phyloP scores from a whole-genome alignment of 2,113 vertebrate species.

The Halcyon malimbica region DNA sequence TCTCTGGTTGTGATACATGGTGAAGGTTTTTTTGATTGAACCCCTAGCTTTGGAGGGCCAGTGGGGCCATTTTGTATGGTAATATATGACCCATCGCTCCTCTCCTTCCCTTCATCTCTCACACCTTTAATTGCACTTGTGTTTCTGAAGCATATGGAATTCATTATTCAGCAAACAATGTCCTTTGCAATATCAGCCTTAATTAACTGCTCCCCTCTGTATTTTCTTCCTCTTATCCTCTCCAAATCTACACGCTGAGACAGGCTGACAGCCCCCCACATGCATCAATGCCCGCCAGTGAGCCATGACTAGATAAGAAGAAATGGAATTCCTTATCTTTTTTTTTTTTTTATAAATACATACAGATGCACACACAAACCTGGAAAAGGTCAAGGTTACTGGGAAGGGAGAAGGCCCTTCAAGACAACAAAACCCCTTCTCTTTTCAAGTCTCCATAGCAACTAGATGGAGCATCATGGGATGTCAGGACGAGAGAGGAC shows the following conservation, averaged over 20 bases:
- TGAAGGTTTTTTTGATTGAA: neutral
- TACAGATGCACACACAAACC: neutral
- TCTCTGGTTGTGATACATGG: neutral
- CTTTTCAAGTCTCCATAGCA: conserved; percentile 76
- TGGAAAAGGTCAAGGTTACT: conserved; percentile 83
- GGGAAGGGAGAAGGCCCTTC: conserved; percentile 74
- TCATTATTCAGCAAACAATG: conserved; percentile 78
- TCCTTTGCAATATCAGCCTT: conserved; percentile 76
- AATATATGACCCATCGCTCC: neutral
- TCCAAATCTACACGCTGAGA: conserved; percentile 57
- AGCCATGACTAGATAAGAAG: conserved; percentile 79
- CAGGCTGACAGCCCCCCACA: conserved; percentile 44
- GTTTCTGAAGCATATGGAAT: conserved; percentile 67
- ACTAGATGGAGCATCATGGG: conserved; percentile 75
- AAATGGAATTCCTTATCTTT: conserved; percentile 83
- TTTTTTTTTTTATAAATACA: neutral
- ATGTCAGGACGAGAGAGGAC: conserved; percentile 70
- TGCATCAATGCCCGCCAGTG: conserved; percentile 67
- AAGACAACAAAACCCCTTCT: conserved; percentile 72
- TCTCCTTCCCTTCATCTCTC: conserved; percentile 25
- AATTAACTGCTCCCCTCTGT: conserved; percentile 75
- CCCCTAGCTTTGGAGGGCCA: neutral
- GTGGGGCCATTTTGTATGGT: neutral
- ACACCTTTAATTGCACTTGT: conserved; percentile 70
- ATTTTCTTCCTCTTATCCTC: conserved; percentile 69